These are phyloP conservation scores for Aleiodes alternator DNA, from an alignment of 2,888 invertebrate species.

Conservation along the genomic window DNA sequence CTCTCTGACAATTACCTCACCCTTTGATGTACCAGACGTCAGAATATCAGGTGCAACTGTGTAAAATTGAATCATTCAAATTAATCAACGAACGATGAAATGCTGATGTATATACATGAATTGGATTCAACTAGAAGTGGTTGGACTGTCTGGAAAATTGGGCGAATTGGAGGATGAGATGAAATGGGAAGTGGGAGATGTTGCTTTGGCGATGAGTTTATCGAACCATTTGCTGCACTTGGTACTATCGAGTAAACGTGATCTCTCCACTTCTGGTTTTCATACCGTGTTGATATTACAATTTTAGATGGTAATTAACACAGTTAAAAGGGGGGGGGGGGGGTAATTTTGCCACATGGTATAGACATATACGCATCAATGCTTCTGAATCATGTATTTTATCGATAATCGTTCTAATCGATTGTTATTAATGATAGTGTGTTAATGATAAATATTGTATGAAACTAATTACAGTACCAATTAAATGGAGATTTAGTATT, in stretches of 20 bases:
- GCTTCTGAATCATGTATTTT: constrained; percentile 22
- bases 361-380: constrained; percentile 25
- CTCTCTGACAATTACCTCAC: constrained; percentile 84
- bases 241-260: constrained; percentile 40
- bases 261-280: constrained; percentile 31
- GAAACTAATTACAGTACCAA: no score
- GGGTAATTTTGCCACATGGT: constrained; percentile 36
- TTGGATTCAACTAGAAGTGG: no score
- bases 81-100: constrained; percentile 39
- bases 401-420: constrained; percentile 13
- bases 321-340: neutral
- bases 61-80: constrained; percentile 54
- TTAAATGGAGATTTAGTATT: no score
- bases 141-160: neutral
- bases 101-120: neutral
- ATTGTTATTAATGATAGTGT: neutral
- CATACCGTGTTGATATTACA: constrained; percentile 24
- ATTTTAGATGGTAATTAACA: constrained; percentile 42
- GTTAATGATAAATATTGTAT: no score
- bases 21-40: constrained; percentile 84
- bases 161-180: neutral
- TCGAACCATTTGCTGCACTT: constrained; percentile 40
- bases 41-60: constrained; percentile 88
- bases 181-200: neutral
- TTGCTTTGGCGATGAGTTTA: constrained; percentile 39